A percentile compares a stretch with the other conserved stretches of the same genome.
Conservation (phyloP, 2,797 vertebrate genomes). For the Macrochelys suwanniensis region DNA sequence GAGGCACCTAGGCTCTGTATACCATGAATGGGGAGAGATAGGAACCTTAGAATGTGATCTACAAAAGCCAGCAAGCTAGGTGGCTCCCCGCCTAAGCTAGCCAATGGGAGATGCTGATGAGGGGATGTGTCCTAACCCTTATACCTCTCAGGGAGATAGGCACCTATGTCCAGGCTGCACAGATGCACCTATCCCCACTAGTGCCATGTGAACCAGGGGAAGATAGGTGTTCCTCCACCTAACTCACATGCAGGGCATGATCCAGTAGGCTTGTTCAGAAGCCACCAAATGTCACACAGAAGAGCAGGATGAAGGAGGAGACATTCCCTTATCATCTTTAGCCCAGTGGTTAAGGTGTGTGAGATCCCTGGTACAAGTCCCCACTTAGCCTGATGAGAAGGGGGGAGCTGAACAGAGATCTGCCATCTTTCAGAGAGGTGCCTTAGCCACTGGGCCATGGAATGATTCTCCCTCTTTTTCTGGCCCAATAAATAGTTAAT, state of each 20-base stretch:
- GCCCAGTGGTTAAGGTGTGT: not conserved
- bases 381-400: not conserved
- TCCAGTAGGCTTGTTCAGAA: not conserved
- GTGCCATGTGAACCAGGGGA: not conserved
- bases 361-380: not conserved
- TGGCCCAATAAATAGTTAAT: no score
- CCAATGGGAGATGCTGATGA: not conserved
- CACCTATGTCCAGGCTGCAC: not conserved
- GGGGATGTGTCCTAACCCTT: not conserved
- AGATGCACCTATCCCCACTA: not conserved
- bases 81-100: not conserved
- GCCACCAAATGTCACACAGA: not conserved
- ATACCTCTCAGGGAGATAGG: not conserved
- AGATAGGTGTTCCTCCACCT: not conserved
- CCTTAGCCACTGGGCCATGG: no score
- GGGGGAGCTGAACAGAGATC: no score
- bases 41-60: not conserved
- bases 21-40: not conserved
- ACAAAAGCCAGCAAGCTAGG: not conserved
- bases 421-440: no score
- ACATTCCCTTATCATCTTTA: not conserved
- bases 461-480: no score
- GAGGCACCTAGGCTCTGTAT: not conserved
- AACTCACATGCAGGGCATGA: not conserved
- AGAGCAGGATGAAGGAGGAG: not conserved